Conservation (phyloP, 1,140 invertebrate species). For the Caenorhabditis remanei region DNA sequence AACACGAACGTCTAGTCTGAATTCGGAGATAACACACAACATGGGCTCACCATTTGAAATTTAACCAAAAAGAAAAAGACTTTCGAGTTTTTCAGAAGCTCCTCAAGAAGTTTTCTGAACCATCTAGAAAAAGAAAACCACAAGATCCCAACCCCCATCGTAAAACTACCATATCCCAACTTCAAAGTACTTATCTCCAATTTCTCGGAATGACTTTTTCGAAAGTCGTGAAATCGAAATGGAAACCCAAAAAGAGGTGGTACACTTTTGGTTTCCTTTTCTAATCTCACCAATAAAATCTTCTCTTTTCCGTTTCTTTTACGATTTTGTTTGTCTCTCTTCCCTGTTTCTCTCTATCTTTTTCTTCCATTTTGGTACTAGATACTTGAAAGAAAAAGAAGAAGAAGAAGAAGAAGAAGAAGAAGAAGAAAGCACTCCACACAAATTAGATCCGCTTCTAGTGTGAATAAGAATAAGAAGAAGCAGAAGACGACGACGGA, state of each 20-base stretch:
- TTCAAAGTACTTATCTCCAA: background rate
- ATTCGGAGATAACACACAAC: too few species aligned
- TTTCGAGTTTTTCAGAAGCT: too few species aligned
- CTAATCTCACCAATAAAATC: conserved; percentile 54
- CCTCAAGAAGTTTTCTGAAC: too few species aligned
- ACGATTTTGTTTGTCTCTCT: conserved; percentile 37
- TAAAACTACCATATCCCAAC: background rate
- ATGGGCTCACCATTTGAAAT: too few species aligned
- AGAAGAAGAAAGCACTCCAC: conserved; percentile 5
- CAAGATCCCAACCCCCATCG: too few species aligned
- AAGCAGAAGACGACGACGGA: background rate
- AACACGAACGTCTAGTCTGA: too few species aligned
- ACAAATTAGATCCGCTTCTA: conserved; percentile 46
- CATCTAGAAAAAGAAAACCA: too few species aligned
- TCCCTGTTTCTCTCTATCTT: background rate
- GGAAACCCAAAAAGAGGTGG: background rate
- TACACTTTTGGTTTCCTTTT: background rate
- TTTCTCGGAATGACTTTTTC: background rate
- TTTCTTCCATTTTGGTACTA: conserved; percentile 40
- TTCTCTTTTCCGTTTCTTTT: conserved; percentile 13
- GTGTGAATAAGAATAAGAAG: background rate
- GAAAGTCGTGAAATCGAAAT: background rate
- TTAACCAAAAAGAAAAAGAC: too few species aligned
- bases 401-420: background rate
- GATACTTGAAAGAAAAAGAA: conserved; percentile 25